Evolutionary conservation across 2,888 invertebrate species (phyloP), one percentile per base, ranked within the genome.

Genomic region (Tipula vernalis): DNA sequence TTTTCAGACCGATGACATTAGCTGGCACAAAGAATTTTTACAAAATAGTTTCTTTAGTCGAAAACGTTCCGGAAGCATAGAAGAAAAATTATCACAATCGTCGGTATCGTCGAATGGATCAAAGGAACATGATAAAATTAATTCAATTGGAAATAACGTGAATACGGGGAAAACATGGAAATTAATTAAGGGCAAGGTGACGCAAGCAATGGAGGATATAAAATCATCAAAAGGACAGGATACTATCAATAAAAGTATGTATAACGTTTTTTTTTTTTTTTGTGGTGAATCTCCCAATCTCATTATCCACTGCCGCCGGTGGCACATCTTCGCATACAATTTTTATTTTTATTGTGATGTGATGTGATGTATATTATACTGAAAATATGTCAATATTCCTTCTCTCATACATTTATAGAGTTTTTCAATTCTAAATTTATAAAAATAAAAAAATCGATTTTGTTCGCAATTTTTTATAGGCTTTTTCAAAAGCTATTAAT

Each of bases 141-240:
- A 44, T 28, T 13, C 28, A 44, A 86, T 44, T 28, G 36, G n/a
- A n/a, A 86, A 57, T 57, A 85, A 85, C 44, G 42, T 36, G 28
- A 86, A 86, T 51, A 86, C 86, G 42, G 89, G 91, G 13, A 91
- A 91, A 87, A 91, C 91, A 87, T 91, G 91, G 91, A 90, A 90
- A 88, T 88, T 91, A 86, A 91, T 91, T 88, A 91, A 91, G 88
- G 91, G 91, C 86, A 91, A 91, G 88, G 91, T 91, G 3, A 89
- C 91, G 41, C 91, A 91, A 88, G 91, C 91, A 5, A 90, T 91
- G 88, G 91, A 91, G 89, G 91, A 91, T 51, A 91, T 91, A 71
- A 91, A 91, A 89, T 91, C 91, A 83, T 91, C 91, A 28, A 91
- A 91, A 88, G 84, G 8, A 4, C 18, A 41, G 18, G 86, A 87